Conservation (phyloP, 2,888 invertebrate species). For the Cantharis nigra region DNA sequence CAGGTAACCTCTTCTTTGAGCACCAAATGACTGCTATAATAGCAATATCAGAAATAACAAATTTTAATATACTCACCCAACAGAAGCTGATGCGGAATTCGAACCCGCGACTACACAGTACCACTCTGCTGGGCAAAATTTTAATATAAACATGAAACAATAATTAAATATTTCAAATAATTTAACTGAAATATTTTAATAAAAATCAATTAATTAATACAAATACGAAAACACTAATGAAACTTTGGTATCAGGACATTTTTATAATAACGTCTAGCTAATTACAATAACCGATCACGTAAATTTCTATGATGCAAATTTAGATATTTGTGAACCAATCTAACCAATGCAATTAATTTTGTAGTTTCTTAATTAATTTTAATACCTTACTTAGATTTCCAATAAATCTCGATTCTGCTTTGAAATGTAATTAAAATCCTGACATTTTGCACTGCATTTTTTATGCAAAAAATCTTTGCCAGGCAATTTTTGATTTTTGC, state of each 20-base stretch:
- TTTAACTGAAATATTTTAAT: no score
- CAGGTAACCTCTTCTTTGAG: no score
- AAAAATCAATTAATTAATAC: no score
- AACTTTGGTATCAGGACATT: background rate
- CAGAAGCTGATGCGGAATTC: no score
- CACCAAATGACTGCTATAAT: no score
- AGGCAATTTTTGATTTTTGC: no score
- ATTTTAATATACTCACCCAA: no score
- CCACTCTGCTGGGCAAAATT: no score
- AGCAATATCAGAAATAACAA: no score
- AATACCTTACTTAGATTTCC: background rate
- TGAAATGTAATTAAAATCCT: background rate
- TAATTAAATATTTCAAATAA: no score
- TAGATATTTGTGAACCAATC: background rate
- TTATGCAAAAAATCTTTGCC: background rate
- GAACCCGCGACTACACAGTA: no score
- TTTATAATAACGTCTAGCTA: background rate
- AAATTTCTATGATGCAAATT: background rate
- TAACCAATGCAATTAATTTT: background rate
- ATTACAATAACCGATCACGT: background rate
- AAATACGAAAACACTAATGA: background rate
- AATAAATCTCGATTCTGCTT: background rate
- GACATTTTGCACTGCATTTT: background rate
- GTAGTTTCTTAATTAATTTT: background rate
- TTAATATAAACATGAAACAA: no score